Percentiles rank a stretch among this genome's conserved stretches.
phyloP scores from a whole-genome alignment of 2,797 vertebrate genomes.

The Caiman crocodilus region DNA sequence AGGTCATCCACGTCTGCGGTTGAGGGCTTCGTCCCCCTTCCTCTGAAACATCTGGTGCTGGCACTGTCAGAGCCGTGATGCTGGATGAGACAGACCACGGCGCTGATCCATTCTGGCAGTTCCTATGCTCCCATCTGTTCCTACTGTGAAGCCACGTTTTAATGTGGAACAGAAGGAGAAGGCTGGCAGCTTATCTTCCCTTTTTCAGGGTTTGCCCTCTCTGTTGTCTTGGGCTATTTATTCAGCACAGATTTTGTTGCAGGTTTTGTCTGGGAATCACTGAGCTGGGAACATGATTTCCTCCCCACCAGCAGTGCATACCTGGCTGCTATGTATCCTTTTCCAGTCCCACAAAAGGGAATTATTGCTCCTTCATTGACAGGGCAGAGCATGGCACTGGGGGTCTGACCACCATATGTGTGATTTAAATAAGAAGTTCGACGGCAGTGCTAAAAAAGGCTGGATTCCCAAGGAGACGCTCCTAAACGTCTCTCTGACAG shows the following conservation, averaged over 20 bases:
- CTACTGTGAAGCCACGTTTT: not conserved
- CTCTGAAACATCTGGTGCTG: not conserved
- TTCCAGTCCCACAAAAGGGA: not conserved
- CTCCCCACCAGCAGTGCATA: not conserved
- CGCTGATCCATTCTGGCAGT: not conserved
- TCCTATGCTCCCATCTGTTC: not conserved
- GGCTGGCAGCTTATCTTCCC: not conserved
- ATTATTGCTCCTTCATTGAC: not conserved
- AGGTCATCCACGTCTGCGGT: not conserved
- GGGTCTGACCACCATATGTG: too few relatives aligned
- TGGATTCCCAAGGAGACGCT: not conserved
- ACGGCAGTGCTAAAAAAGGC: not conserved
- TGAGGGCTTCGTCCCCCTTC: not conserved
- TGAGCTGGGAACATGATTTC: not conserved
- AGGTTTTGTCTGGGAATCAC: not conserved
- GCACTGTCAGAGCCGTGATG: not conserved
- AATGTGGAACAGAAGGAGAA: not conserved
- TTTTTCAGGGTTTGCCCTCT: not conserved
- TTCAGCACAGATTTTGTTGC: not conserved
- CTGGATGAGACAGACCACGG: not conserved
- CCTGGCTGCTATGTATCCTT: not conserved
- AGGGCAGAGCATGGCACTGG: not conserved
- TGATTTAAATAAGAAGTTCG: not conserved
- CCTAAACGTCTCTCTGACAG: not conserved
- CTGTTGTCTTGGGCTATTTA: not conserved